Evolutionary conservation across 2,113 vertebrate species (phyloP), one percentile per base, ranked within the genome.

Genomic region (Turdus rufiventris): DNA sequence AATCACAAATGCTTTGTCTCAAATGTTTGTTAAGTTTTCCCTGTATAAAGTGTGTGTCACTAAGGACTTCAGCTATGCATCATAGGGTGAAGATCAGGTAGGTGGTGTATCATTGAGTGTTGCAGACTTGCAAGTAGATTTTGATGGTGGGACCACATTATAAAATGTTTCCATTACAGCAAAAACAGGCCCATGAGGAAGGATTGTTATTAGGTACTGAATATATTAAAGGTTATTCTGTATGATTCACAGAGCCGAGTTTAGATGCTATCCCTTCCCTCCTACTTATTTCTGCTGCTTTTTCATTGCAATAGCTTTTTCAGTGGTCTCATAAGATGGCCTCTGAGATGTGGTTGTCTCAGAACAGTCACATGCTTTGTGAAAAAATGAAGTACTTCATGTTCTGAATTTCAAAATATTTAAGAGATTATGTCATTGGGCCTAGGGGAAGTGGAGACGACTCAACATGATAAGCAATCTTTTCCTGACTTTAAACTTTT

Each of bases 221-320:
- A 95, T 97, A 80, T 80, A 91, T 95, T 97, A 93, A 94, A 94
- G 45, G 96, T 96, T 96, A 92, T 96, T 96, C 60, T 51, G 56
- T 88, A 71, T 97, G 95, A 97, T 94, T 97, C 97, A 97, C 85
- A 65, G 76, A 91, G 68, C 78, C 97, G 82, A 95, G 71, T 95
- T 96, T 89, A 96, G 90, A 89, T 94, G 82, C 63, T 95, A 78
- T 94, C 75, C 77, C 90, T 90, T 60, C 76, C 89, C 74, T 95
- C 81, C 82, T 88, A 81, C 77, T 97, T 92, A 96, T 96, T 97
- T 97, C 92, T 97, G 40, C 84, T 95, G 82, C 85, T 85, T 97
- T 97, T 97, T 95, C 77, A 93, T 85, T 1, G 4, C 81, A 93
- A 89, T 65, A 94, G 15, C 21, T 85, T 93, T 95, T 94, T 73